These are phyloP conservation scores for Stramonita haemastoma DNA, from an alignment of 2,888 invertebrate genomes.

Conservation along the genomic window DNA sequence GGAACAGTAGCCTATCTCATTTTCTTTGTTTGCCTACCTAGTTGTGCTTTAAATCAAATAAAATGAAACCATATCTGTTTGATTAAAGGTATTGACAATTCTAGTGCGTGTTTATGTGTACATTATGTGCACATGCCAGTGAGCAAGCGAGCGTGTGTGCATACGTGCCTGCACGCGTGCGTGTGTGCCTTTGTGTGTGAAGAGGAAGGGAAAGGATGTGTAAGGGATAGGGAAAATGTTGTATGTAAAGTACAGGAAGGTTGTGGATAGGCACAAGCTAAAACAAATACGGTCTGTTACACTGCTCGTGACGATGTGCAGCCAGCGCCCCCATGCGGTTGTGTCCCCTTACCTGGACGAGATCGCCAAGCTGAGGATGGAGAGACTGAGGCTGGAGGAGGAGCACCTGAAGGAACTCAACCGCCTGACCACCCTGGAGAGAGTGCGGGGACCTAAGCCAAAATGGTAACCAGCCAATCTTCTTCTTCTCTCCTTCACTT, in stretches of 20 bases:
- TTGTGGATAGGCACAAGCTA: no score
- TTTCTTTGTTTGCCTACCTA: no score
- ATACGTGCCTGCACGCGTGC: no score
- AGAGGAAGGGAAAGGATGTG: not conserved
- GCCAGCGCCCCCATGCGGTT: constrained; percentile 41
- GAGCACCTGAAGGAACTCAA: constrained; percentile 48
- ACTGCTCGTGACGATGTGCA: constrained; percentile 12
- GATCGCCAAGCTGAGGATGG: constrained; percentile 44
- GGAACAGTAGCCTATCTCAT: no score
- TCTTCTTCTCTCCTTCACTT: no score
- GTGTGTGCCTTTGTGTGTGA: not conserved
- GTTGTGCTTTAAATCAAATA: no score
- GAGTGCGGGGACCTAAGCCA: constrained; percentile 49
- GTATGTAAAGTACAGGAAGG: no score
- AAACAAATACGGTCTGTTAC: not conserved
- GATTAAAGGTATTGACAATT: no score
- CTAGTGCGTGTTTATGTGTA: not conserved
- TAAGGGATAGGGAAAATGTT: not conserved
- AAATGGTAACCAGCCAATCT: constrained; percentile 49
- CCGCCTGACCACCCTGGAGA: constrained; percentile 47
- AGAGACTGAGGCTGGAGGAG: constrained; percentile 47
- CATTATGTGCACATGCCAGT: not conserved
- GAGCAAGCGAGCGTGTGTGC: not conserved
- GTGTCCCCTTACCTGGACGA: constrained; percentile 48
- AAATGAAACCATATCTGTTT: no score